Base-by-base conservation (phyloP, 2,888 invertebrate species). In the Protodeltote pygarga region DNA sequence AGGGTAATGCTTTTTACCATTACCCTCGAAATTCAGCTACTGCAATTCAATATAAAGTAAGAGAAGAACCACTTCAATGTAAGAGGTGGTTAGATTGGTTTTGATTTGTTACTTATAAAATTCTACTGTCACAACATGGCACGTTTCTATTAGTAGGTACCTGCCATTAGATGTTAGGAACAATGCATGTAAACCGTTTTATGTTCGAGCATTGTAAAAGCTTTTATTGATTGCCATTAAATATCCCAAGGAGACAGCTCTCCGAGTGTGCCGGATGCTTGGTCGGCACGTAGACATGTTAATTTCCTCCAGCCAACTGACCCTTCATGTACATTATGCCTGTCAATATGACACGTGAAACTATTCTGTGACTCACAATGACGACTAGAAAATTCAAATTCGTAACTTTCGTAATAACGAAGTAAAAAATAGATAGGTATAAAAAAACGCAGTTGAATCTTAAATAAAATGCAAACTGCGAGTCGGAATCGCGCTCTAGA, bases 271-370 rank as follows among this genome's bases (percentile, higher is more conserved):
- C 69, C 58, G 60, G 50, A 69, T 67, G 63, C 63, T 58, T 58
- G 39, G 57, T 38, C 28, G 50, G 42, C 55, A 65, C 49, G 65
- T 62, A 65, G 77, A 75, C 77, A 75, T 75, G 72, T 78, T 81
- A 76, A 81, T 83, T 85, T 83, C 79, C 81, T 77, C 60, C 45
- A 53, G 44, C 64, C 45, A 51, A 44, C 62, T 51, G 66, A 61
- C 71, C 70, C 48, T 65, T 49, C 55, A 53, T 40, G 34, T 39
- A 64, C n/a, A n/a, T n/a, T n/a, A n/a, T n/a, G n/a, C 44, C 62
- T 71, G 57, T 45, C 71, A 68, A 68, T 68, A 67, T 24, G 24
- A 17, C 23, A 48, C 19, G 27, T 32, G 14, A 25, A 8, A 4
- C 20, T 5, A 25, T 17, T 34, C 13, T 50, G 16, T 4, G 8